Percentiles rank a stretch among this genome's conserved stretches.
Evolutionary conservation across 2,888 invertebrate genomes (phyloP).

Genomic region (Lepetodrilus schrolli): DNA sequence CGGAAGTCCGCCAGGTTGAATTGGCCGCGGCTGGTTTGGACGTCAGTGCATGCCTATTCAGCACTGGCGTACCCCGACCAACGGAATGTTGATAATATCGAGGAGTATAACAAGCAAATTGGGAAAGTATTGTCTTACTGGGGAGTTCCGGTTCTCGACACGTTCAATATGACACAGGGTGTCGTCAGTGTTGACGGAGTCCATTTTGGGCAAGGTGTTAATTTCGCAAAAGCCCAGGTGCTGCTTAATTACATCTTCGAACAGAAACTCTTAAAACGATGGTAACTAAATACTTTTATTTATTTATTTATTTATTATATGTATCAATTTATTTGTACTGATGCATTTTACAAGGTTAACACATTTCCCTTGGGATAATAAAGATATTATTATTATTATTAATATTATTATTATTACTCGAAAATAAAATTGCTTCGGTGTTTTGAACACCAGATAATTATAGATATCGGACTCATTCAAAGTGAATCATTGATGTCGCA

Average conservation of each 20-base stretch:
- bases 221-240: neutral
- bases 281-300: neutral
- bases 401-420: too few species aligned
- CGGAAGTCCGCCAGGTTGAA: neutral
- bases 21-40: neutral
- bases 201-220: constrained; percentile 3
- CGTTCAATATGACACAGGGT: neutral
- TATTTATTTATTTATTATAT: too few species aligned
- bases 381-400: too few species aligned
- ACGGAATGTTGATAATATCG: neutral
- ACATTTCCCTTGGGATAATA: too few species aligned
- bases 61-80: neutral
- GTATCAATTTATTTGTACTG: too few species aligned
- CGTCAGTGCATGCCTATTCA: neutral
- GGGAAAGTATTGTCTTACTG: neutral
- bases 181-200: neutral
- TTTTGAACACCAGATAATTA: too few species aligned
- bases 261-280: neutral
- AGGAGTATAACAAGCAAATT: neutral
- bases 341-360: too few species aligned
- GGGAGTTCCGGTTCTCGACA: neutral
- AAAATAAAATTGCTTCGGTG: too few species aligned
- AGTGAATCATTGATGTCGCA: too few species aligned
- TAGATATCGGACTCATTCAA: too few species aligned
- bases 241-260: neutral